phyloP scores from a whole-genome alignment of 2,113 vertebrate species.

The Ploceus nigricollis region DNA sequence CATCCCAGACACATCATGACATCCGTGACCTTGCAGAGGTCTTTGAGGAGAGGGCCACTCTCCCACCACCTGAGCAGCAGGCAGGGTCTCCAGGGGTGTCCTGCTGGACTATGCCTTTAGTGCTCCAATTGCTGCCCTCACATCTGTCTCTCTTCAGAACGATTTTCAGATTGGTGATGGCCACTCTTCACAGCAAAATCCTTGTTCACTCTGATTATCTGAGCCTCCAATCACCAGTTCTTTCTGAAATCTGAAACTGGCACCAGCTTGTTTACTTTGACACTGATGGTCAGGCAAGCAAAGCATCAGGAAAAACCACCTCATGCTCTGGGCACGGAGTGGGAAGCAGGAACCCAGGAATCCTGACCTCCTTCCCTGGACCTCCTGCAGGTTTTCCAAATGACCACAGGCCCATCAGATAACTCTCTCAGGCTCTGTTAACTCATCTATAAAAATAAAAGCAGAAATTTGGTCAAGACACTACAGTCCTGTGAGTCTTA shows the following conservation, averaged over 20 bases:
- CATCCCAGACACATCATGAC: not conserved
- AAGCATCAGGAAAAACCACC: not conserved
- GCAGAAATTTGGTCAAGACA: not conserved
- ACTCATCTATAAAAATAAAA: not conserved
- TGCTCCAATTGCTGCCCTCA: not conserved
- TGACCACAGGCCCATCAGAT: not conserved
- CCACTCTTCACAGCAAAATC: not conserved
- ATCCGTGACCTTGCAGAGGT: not conserved
- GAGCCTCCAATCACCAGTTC: not conserved
- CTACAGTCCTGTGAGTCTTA: too few relatives aligned
- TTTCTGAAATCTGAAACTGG: not conserved
- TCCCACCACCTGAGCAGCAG: not conserved
- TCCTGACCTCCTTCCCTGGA: not conserved
- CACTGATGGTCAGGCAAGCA: not conserved
- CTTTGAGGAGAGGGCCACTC: not conserved
- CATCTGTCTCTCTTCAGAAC: not conserved
- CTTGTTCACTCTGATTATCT: not conserved
- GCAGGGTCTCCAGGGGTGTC: not conserved
- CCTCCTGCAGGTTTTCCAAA: not conserved
- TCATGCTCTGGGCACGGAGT: accelerated
- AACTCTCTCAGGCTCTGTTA: not conserved
- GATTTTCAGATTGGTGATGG: not conserved
- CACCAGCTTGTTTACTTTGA: not conserved
- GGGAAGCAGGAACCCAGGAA: not conserved
- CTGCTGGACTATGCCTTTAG: not conserved